Base-by-base conservation (phyloP, 2,888 invertebrate species). In the Nymphalis c-album region DNA sequence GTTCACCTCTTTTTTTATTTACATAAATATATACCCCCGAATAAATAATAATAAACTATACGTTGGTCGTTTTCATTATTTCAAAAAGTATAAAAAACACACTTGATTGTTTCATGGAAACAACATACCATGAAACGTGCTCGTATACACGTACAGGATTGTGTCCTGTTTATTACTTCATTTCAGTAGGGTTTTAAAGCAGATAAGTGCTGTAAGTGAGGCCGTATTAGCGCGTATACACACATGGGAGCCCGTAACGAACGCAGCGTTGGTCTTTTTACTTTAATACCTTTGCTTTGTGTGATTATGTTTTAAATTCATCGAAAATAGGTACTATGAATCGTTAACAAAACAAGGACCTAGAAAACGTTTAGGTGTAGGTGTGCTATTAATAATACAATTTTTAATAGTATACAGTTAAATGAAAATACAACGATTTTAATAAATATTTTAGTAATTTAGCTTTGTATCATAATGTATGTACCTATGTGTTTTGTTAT, bases 131-230 rank as follows among this genome's bases (percentile, higher is more conserved):
- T 6, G 10, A 1, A 31, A 8, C 17, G 55, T 55, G 48, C 8
- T 35, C 18, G 3, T 55, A 18, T 17, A 62, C 62, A 67, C 66
- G 63, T 55, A 64, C 72, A 74, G 74, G 73, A 76, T 78, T 76
- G 73, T 80, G 71, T 82, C 80, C 61, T 55, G 55, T 86, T 87
- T 85, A 90, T 87, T 83, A 85, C 89, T 89, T 86, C 82, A 88
- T 90, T 87, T 85, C 40, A 40, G 81, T 82, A 84, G 84, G 86
- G 85, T 82, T 89, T 84, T 84, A 85, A 84, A 78, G 77, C 82
- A 81, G 84, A 83, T 86, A 86, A 88, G 80, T 78, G 77, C 74
- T 69, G 74, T 76, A 65, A 77, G 65, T 69, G 76, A 83, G 85
- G 83, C 76, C 80, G 84, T 84, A 85, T 84, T 84, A 84, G 82